Evolutionary conservation across 92 coral and sea anemone species (phyloP).

Genomic region (Siderastrea radians): DNA sequence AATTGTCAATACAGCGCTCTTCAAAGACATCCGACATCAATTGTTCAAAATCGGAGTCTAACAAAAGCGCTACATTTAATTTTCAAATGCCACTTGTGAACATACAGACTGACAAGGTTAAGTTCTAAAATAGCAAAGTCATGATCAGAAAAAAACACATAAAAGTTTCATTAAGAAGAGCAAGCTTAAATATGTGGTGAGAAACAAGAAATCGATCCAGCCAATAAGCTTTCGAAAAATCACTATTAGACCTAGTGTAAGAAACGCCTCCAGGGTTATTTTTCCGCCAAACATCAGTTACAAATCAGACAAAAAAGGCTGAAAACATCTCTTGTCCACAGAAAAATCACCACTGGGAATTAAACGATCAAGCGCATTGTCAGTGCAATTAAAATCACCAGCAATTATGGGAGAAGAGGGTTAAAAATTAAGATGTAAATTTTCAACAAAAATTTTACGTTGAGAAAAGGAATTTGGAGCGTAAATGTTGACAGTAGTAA

Average conservation of each 20-base stretch:
- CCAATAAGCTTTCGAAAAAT: not conserved
- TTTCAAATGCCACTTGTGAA: constrained; percentile 4
- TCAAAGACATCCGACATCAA: not conserved
- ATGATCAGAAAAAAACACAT: constrained; percentile 18
- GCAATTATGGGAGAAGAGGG: not conserved
- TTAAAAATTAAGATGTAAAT: not conserved
- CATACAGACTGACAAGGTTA: not conserved
- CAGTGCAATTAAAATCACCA: constrained; percentile 32
- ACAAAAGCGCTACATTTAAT: not conserved
- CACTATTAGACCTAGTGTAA: not conserved
- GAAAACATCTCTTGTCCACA: not conserved
- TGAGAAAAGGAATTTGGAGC: not conserved
- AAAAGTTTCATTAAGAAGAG: too few species aligned
- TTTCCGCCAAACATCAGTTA: constrained; percentile 17
- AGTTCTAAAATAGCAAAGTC: not conserved
- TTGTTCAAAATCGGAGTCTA: not conserved
- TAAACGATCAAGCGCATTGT: not conserved
- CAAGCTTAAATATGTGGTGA: too few species aligned
- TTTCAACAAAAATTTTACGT: not conserved
- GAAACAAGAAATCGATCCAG: constrained; percentile 13
- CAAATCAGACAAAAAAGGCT: not conserved
- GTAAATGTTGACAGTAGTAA: constrained; percentile 11
- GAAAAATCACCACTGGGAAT: too few species aligned
- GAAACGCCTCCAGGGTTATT: not conserved
- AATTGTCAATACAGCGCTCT: not conserved